These are phyloP conservation scores for Amblyteles armatorius DNA, from an alignment of 2,888 invertebrate genomes.

Conservation along the genomic window DNA sequence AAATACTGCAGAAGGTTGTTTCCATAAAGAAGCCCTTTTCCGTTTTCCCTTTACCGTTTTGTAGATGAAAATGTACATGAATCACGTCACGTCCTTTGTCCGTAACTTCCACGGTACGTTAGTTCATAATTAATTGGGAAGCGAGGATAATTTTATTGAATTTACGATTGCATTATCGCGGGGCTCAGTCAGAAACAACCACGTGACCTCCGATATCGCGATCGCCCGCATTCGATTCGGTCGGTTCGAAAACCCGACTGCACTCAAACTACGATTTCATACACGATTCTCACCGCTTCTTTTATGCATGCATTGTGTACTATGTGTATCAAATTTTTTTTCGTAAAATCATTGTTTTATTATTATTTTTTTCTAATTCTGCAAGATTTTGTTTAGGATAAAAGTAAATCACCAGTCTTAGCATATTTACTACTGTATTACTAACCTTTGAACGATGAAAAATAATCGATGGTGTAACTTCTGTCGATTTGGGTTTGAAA, in stretches of 20 bases:
- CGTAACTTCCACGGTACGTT: neutral
- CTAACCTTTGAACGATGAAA: conserved; percentile 9
- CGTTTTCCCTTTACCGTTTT: neutral
- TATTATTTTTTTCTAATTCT: neutral
- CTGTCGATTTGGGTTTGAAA: neutral
- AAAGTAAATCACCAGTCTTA: neutral
- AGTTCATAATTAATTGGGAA: conserved; percentile 2
- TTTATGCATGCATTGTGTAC: neutral
- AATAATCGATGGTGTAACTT: too few species aligned
- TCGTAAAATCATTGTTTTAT: neutral
- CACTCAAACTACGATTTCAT: neutral
- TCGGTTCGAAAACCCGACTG: neutral
- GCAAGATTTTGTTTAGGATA: neutral
- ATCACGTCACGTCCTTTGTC: neutral
- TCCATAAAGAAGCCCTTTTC: neutral
- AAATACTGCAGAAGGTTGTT: neutral
- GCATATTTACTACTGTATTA: neutral
- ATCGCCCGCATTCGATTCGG: conserved; percentile 8
- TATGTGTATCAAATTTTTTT: neutral
- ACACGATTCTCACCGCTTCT: neutral
- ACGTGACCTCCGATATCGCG: neutral
- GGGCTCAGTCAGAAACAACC: neutral
- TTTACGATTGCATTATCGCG: conserved; percentile 9
- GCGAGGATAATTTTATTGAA: neutral
- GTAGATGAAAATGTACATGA: neutral